A percentile compares a stretch with the other conserved stretches of the same genome.
These are phyloP conservation scores for Origma solitaria DNA, from an alignment of 2,113 vertebrate species.

Conservation along the genomic window DNA sequence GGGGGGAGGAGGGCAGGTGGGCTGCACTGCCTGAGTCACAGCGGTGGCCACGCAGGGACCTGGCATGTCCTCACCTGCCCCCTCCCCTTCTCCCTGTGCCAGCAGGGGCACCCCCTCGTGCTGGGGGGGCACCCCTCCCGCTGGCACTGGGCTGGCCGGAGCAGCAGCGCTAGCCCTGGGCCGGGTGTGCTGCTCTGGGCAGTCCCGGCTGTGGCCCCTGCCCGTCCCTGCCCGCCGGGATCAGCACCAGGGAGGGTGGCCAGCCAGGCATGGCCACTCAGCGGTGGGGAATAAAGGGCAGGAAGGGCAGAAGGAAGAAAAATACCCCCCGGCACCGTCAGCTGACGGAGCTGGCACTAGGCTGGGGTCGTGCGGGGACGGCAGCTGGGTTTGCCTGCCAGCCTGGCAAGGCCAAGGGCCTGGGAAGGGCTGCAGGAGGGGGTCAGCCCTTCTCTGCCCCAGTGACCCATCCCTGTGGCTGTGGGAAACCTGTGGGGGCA, in stretches of 20 bases:
- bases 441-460: neutral
- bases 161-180: neutral
- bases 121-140: neutral
- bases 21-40: neutral
- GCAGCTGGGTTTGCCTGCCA: neutral
- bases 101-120: neutral
- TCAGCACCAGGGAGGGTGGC: neutral
- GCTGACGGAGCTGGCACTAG: neutral
- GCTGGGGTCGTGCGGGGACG: neutral
- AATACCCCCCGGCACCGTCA: neutral
- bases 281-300: neutral
- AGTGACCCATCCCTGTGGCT: accelerated
- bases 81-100: neutral
- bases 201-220: neutral
- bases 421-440: accelerated
- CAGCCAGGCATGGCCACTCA: neutral
- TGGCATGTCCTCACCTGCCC: neutral
- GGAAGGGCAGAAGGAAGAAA: neutral
- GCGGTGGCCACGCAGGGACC: neutral
- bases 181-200: neutral
- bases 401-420: neutral
- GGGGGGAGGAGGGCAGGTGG: neutral
- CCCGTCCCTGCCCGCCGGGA: neutral
- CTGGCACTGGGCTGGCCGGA: neutral
- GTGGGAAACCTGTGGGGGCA: neutral